A percentile compares a stretch with the other conserved stretches of the same genome.
Evolutionary conservation across 2,888 invertebrate genomes (phyloP).

Genomic region (Harpagoxenus sublaevis): DNA sequence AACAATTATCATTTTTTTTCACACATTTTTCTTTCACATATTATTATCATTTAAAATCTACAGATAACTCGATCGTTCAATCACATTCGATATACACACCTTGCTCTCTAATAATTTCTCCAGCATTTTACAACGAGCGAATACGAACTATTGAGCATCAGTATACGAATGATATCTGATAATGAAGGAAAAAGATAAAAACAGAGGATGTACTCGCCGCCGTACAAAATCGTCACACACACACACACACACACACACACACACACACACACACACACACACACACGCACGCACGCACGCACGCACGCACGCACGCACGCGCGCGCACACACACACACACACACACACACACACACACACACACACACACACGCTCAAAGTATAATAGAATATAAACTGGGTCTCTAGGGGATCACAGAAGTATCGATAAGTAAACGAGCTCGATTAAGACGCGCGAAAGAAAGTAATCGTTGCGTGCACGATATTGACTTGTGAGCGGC

Average conservation of each 20-base stretch:
- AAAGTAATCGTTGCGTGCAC: constrained; percentile 49
- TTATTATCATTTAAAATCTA: constrained; percentile 1
- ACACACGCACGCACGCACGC: not conserved
- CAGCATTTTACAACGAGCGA: not conserved
- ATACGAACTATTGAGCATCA: constrained; percentile 30
- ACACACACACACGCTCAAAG: not conserved
- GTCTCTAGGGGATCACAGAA: constrained; percentile 27
- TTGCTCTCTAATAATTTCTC: not conserved
- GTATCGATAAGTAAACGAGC: constrained; percentile 32
- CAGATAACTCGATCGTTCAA: not conserved
- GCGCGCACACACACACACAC: not conserved
- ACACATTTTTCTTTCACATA: not conserved
- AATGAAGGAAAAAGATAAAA: not conserved
- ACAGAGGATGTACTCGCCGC: constrained; percentile 2
- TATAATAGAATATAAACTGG: constrained; percentile 27
- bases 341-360: not conserved
- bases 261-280: not conserved
- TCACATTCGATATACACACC: not conserved
- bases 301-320: not conserved
- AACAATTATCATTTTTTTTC: not conserved
- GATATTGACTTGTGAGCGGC: constrained; percentile 39
- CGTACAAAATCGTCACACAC: constrained; percentile 2
- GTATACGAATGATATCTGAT: not conserved
- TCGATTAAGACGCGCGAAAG: constrained; percentile 21
- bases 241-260: not conserved